Evolutionary conservation across 2,113 vertebrate genomes (phyloP).

Genomic region (Halichoeres trimaculatus): DNA sequence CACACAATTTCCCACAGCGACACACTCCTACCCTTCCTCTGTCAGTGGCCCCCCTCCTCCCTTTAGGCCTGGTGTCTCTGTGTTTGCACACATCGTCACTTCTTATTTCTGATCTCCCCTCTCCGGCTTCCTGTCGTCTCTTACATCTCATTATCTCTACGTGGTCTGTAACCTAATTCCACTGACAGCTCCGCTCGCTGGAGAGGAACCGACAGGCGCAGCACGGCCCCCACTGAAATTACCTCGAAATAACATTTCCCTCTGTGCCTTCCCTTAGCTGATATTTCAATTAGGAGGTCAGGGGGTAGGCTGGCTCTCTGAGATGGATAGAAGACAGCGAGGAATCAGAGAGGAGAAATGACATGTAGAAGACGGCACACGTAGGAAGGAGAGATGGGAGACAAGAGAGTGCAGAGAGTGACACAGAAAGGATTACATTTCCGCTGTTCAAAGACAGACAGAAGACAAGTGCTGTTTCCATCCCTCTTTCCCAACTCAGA

Average conservation of each 20-base stretch:
- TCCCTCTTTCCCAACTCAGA: constrained; percentile 15
- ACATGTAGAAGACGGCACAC: constrained; percentile 37
- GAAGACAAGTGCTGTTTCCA: constrained; percentile 20
- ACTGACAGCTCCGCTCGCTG: constrained; percentile 57
- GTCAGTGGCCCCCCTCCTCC: constrained; percentile 27
- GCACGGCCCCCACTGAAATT: constrained; percentile 45
- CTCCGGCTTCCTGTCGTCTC: constrained; percentile 28
- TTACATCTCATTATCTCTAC: constrained; percentile 62
- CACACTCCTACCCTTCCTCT: not conserved
- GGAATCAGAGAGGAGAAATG: constrained; percentile 37
- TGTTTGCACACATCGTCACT: constrained; percentile 67
- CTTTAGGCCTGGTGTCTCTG: constrained; percentile 48
- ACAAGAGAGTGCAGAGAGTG: constrained; percentile 30
- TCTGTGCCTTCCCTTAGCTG: constrained; percentile 60
- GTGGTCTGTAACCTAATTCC: constrained; percentile 69
- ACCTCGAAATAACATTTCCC: constrained; percentile 77
- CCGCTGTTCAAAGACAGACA: constrained; percentile 4
- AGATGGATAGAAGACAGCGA: constrained; percentile 21
- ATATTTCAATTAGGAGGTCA: constrained; percentile 78
- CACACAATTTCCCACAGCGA: constrained; percentile 1
- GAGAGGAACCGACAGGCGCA: constrained; percentile 55
- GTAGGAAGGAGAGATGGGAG: constrained; percentile 26
- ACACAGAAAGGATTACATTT: constrained; percentile 41
- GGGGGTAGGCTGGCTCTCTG: constrained; percentile 14
- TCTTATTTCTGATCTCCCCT: constrained; percentile 43